These are phyloP conservation scores for Oconnorella tubifera DNA, from an alignment of 2,888 invertebrate species.

Conservation along the genomic window DNA sequence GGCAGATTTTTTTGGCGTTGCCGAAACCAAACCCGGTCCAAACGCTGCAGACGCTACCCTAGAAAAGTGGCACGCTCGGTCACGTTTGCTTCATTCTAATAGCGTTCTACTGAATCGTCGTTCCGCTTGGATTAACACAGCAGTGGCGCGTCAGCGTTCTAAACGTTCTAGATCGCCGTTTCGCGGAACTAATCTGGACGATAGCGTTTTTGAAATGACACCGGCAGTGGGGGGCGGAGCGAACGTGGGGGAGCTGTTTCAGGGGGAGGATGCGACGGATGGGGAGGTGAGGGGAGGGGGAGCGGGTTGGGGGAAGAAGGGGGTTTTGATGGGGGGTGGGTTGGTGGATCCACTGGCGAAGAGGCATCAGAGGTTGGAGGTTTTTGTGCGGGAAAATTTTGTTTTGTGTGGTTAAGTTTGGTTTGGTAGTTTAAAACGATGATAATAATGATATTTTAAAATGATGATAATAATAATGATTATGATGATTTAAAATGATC, in stretches of 20 bases:
- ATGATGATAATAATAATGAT: neutral
- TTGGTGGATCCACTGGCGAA: constrained; percentile 53
- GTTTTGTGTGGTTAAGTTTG: neutral
- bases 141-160: neutral
- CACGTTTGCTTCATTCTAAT: constrained; percentile 9
- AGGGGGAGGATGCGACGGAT: neutral
- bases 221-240: neutral
- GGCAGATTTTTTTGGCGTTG: constrained; percentile 79
- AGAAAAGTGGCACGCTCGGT: constrained; percentile 16
- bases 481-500: neutral
- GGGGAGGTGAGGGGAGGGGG: neutral
- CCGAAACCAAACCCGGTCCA: constrained; percentile 67
- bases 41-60: neutral
- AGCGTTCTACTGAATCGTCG: neutral
- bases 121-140: neutral
- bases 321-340: constrained; percentile 1
- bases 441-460: neutral
- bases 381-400: neutral
- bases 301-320: neutral
- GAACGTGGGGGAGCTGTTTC: neutral
- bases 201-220: neutral
- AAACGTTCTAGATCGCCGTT: neutral
- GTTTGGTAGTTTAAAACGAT: neutral
- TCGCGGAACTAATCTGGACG: neutral
- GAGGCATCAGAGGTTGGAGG: constrained; percentile 4